Percentiles rank a stretch among this genome's conserved stretches.
phyloP scores from a whole-genome alignment of 2,113 vertebrate genomes.

The Camelus bactrianus region DNA sequence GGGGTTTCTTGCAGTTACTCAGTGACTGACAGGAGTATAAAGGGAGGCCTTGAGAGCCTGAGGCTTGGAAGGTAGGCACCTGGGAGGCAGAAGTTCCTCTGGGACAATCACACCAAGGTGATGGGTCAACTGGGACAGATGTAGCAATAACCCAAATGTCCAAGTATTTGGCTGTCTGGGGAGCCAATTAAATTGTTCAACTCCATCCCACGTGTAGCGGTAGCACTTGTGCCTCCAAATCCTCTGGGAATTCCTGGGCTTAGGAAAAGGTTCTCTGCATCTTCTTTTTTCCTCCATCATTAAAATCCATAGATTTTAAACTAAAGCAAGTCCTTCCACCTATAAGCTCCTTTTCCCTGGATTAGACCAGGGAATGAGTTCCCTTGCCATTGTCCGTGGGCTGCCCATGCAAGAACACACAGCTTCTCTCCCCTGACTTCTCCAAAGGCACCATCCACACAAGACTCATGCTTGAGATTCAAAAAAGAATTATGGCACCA shows the following conservation, averaged over 20 bases:
- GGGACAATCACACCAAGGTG: not conserved
- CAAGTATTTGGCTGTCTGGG: not conserved
- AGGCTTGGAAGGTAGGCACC: not conserved
- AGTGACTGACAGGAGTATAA: not conserved
- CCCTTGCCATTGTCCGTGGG: not conserved
- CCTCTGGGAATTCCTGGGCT: not conserved
- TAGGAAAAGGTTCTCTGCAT: not conserved
- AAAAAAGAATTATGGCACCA: not conserved
- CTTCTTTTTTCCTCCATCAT: not conserved
- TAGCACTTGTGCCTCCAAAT: not conserved
- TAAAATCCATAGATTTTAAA: too few species aligned
- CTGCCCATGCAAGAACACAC: fast-evolving
- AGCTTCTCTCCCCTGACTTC: not conserved
- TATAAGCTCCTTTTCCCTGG: not conserved
- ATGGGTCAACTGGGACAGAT: not conserved
- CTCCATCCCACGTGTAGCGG: too few species aligned
- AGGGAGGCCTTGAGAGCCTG: not conserved
- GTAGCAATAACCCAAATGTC: not conserved
- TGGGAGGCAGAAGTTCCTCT: not conserved
- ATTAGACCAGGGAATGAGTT: not conserved
- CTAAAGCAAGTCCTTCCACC: not conserved
- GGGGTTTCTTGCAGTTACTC: not conserved
- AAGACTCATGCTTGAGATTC: not conserved
- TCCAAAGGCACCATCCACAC: not conserved
- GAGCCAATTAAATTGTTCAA: not conserved